Evolutionary conservation across 2,113 vertebrate species (phyloP).

Genomic region (Cebus imitator): DNA sequence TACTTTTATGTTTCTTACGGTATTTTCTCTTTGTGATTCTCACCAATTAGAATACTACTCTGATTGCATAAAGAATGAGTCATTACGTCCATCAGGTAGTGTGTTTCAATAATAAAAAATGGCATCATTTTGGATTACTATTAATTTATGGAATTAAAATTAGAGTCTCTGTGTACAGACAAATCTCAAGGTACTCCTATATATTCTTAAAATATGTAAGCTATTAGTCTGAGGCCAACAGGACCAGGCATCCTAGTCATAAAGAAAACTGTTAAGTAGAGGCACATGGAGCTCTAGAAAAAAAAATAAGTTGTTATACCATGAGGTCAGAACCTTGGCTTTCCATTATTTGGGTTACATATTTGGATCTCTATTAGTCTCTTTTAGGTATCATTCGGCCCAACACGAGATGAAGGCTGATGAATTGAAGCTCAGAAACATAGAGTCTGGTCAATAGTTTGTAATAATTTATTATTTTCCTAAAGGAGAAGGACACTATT

Average conservation of each 20-base stretch:
- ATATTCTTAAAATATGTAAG: background rate
- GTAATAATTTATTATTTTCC: background rate
- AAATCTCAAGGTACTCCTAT: background rate
- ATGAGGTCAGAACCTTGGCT: background rate
- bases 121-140: background rate
- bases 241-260: background rate
- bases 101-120: background rate
- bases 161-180: background rate
- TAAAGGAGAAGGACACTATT: background rate
- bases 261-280: background rate
- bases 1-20: background rate
- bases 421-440: background rate
- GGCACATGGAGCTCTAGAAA: background rate
- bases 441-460: background rate
- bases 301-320: background rate
- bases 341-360: background rate
- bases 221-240: background rate
- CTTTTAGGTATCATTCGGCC: background rate
- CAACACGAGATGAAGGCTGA: background rate
- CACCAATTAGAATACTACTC: background rate
- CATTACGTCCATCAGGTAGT: background rate
- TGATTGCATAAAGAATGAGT: background rate
- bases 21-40: background rate
- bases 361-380: background rate
- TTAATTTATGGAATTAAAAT: background rate